These are phyloP conservation scores for Halcyon malimbica DNA, from an alignment of 2,113 vertebrate genomes.

Conservation along the genomic window DNA sequence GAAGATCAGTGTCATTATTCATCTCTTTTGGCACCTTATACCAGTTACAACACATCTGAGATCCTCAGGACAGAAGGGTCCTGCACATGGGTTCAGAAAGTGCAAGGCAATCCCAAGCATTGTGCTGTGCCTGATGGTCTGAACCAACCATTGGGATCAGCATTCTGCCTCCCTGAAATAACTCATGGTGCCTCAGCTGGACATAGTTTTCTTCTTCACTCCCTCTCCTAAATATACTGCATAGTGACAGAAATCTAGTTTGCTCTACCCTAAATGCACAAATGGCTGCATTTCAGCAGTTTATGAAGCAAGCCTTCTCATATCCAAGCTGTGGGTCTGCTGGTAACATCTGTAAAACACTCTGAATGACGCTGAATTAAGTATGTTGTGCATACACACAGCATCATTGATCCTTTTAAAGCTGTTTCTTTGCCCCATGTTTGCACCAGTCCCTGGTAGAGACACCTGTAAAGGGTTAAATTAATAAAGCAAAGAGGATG, in stretches of 20 bases:
- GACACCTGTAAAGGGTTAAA: slow-evolving; percentile 53
- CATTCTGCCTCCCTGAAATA: background rate
- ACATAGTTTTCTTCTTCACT: background rate
- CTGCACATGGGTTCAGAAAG: rapidly evolving
- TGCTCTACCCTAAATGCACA: background rate
- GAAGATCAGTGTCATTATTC: background rate
- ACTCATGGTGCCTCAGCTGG: background rate
- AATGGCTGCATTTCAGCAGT: background rate
- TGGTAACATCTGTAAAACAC: background rate
- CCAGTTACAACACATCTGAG: background rate
- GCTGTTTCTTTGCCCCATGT: background rate
- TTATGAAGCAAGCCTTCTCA: background rate
- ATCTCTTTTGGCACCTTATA: background rate
- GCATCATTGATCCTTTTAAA: background rate
- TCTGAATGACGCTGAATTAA: background rate
- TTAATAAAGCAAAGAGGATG: slow-evolving; percentile 42
- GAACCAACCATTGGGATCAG: background rate
- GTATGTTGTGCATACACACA: background rate
- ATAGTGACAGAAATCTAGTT: background rate
- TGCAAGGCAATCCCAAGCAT: background rate
- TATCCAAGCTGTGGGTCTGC: background rate
- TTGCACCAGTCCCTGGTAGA: background rate
- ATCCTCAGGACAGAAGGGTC: background rate
- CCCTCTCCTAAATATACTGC: background rate
- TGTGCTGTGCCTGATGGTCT: background rate